These are phyloP conservation scores for Mimas tiliae DNA, from an alignment of 2,888 invertebrate species.

Conservation along the genomic window DNA sequence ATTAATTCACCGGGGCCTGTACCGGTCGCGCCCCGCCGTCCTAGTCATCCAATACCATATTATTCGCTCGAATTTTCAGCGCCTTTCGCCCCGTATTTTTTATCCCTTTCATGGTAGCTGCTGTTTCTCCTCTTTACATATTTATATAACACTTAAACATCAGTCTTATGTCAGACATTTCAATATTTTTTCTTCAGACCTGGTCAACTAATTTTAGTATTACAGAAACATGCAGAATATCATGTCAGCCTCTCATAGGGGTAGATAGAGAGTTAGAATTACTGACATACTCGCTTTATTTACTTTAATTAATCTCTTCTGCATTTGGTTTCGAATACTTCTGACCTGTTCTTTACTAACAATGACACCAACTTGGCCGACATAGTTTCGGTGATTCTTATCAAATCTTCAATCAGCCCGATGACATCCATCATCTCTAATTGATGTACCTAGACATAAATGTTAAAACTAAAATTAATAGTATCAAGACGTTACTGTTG, in stretches of 20 bases:
- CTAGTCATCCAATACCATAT: conserved; percentile 11
- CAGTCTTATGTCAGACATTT: background rate
- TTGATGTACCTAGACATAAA: too few species aligned
- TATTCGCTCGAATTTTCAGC: conserved; percentile 16
- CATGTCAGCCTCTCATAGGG: background rate
- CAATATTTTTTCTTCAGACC: background rate
- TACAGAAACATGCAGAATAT: background rate
- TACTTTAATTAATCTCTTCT: too few species aligned
- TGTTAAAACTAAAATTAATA: too few species aligned
- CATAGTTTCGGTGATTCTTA: too few species aligned
- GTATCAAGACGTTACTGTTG: too few species aligned
- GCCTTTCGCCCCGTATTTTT: background rate
- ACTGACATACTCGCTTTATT: background rate
- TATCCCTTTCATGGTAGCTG: conserved; percentile 1
- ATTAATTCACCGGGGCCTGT: conserved; percentile 50
- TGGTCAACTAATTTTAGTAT: background rate
- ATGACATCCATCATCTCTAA: too few species aligned
- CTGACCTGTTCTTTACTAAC: too few species aligned
- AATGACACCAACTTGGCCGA: too few species aligned
- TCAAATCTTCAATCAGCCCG: too few species aligned
- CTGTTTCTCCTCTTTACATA: conserved; percentile 1
- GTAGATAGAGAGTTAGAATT: background rate
- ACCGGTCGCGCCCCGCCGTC: background rate
- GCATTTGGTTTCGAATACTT: too few species aligned
- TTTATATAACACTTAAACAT: background rate